These are phyloP conservation scores for Lacanobia wlatinum DNA, from an alignment of 2,888 invertebrate genomes.

Conservation along the genomic window DNA sequence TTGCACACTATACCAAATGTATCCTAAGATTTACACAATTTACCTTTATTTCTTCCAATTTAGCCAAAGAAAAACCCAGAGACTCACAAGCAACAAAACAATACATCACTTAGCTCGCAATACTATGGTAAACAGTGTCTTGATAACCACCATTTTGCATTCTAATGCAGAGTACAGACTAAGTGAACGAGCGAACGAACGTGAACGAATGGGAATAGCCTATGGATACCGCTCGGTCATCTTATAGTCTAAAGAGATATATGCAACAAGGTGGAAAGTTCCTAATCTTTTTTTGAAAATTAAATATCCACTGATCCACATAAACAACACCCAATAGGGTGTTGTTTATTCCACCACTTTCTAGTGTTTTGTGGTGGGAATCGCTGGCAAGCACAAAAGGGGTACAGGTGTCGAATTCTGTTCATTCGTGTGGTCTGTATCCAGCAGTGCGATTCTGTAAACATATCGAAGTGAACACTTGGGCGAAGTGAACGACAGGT, in stretches of 20 bases:
- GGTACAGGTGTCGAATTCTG: too few relatives aligned
- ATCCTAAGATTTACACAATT: neutral
- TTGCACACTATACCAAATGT: too few relatives aligned
- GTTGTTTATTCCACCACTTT: too few relatives aligned
- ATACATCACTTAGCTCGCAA: constrained; percentile 55
- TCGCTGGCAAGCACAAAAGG: too few relatives aligned
- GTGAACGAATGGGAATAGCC: neutral
- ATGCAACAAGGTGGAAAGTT: neutral
- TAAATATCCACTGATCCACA: too few relatives aligned
- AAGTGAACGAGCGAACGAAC: neutral
- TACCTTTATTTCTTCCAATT: neutral
- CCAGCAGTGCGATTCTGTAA: too few relatives aligned
- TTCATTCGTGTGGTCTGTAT: too few relatives aligned
- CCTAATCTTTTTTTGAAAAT: neutral
- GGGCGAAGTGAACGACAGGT: too few relatives aligned
- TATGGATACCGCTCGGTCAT: neutral
- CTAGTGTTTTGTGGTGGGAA: too few relatives aligned
- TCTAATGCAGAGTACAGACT: constrained; percentile 14
- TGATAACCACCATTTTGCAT: constrained; percentile 58
- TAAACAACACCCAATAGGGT: too few relatives aligned
- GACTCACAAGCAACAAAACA: constrained; percentile 14
- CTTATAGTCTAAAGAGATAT: too few relatives aligned
- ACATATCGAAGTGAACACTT: too few relatives aligned
- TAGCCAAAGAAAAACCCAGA: neutral
- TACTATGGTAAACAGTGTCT: constrained; percentile 63